A percentile compares a stretch with the other conserved stretches of the same genome.
These are phyloP conservation scores for Phasia obesa DNA, from an alignment of 2,888 invertebrate genomes.

Conservation along the genomic window DNA sequence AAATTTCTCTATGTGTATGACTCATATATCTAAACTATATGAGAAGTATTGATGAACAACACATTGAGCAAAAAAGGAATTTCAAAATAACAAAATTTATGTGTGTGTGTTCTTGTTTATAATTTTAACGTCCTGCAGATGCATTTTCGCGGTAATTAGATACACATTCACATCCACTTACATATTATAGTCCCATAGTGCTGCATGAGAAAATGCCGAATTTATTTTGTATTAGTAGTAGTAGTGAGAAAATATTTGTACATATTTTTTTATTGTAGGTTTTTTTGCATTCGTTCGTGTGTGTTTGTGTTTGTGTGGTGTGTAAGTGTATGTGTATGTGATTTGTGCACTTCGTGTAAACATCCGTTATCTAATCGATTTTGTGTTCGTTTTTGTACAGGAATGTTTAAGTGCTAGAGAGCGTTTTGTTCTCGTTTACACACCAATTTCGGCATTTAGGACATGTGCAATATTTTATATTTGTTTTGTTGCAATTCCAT, in stretches of 20 bases:
- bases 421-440: background rate
- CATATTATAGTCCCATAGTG: background rate
- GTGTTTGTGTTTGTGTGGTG: too few relatives aligned
- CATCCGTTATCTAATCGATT: slow-evolving; percentile 23
- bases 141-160: slow-evolving; percentile 57
- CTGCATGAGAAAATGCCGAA: slow-evolving; percentile 3
- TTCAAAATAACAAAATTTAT: background rate
- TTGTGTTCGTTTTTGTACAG: background rate
- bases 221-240: background rate
- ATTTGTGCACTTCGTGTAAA: slow-evolving; percentile 9
- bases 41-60: background rate
- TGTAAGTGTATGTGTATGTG: background rate
- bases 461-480: slow-evolving; percentile 50
- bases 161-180: background rate
- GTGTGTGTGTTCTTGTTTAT: background rate
- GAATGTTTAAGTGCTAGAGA: slow-evolving; percentile 3
- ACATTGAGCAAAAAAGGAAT: background rate
- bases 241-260: background rate
- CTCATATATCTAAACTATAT: background rate
- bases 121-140: slow-evolving; percentile 46
- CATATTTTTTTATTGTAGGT: background rate
- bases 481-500: slow-evolving; percentile 45
- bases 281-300: background rate
- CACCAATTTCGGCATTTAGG: slow-evolving; percentile 16
- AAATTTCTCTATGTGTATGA: too few relatives aligned